Evolutionary conservation across 2,113 vertebrate genomes (phyloP), one percentile per base, ranked within the genome.

Genomic region (Myocastor coypus): DNA sequence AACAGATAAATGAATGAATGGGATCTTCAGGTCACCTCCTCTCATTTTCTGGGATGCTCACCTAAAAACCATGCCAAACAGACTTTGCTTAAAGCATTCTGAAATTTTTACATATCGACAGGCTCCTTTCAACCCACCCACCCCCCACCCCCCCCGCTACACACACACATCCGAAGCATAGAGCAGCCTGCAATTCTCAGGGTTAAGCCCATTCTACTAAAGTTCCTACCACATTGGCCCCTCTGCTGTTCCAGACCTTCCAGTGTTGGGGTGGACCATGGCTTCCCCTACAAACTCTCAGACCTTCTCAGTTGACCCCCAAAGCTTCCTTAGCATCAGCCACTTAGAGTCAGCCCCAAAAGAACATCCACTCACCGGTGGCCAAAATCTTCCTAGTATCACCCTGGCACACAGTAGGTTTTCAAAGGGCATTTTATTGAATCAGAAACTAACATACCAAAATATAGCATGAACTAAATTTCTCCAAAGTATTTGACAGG

Each of bases 161-260:
- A 75, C 73, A 26, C 55, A 12, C 40, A 52, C 24, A 52, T 55
- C 63, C 32, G 16, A 26, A 13, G 59, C n/a, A 63, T 4, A 7
- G 34, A 78, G 24, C 19, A 3, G 7, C 84, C 81, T 42, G 66
- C 37, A 40, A 26, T 20, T 34, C 52, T 64, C 63, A n/a, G 12
- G 32, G 71, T 66, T 68, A 85, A 92, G 16, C 22, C 64, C 50
- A 66, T 87, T 92, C 68, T 91, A 16, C 59, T 95, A 63, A 94
- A 69, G 68, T 83, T 91, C 28, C 61, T 87, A 89, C 69, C 69
- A 69, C 73, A 52, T 52, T 59, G 83, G 28, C 24, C n/a, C 42
- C 12, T 59, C 61, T 68, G 73, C 30, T 77, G 50, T 11, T 68
- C 82, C 55, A 87, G 63, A 61, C 13, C 3, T 92, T 32, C 1